Percentiles rank a stretch among this genome's conserved stretches.
Conservation (phyloP, 2,797 vertebrate species). For the Erithacus rubecula region DNA sequence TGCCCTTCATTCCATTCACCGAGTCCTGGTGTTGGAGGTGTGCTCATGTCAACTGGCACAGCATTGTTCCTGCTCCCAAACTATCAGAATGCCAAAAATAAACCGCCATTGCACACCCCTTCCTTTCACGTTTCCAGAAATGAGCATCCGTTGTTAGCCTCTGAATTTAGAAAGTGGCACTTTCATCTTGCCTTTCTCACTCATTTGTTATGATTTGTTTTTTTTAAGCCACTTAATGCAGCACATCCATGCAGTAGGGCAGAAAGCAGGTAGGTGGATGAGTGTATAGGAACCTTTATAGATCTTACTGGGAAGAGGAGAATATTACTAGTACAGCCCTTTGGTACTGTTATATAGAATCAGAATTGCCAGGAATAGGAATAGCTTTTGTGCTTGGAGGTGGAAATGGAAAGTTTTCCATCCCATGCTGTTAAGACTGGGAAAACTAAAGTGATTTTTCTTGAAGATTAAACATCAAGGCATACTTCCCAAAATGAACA, state of each 20-base stretch:
- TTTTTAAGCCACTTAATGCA: neutral
- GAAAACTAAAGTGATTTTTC: neutral
- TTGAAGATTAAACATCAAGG: neutral
- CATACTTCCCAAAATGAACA: neutral
- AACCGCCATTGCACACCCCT: neutral
- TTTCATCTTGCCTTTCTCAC: neutral
- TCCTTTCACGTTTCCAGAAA: neutral
- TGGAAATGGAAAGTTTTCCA: neutral
- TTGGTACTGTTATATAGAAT: neutral
- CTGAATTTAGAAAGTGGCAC: neutral
- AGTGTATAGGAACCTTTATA: neutral
- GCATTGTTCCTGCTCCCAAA: neutral
- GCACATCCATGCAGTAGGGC: neutral
- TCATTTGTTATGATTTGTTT: neutral
- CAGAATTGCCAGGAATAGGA: neutral
- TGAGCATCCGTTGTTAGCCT: neutral
- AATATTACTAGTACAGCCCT: neutral
- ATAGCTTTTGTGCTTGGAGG: neutral
- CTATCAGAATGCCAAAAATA: neutral
- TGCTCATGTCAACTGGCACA: rapidly evolving
- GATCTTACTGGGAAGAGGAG: neutral
- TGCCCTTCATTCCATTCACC: neutral
- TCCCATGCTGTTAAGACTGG: neutral
- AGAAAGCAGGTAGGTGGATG: neutral
- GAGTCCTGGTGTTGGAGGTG: rapidly evolving